A percentile compares a stretch with the other conserved stretches of the same genome.
These are phyloP conservation scores for Platichthys flesus DNA, from an alignment of 2,113 vertebrate species.

Conservation along the genomic window DNA sequence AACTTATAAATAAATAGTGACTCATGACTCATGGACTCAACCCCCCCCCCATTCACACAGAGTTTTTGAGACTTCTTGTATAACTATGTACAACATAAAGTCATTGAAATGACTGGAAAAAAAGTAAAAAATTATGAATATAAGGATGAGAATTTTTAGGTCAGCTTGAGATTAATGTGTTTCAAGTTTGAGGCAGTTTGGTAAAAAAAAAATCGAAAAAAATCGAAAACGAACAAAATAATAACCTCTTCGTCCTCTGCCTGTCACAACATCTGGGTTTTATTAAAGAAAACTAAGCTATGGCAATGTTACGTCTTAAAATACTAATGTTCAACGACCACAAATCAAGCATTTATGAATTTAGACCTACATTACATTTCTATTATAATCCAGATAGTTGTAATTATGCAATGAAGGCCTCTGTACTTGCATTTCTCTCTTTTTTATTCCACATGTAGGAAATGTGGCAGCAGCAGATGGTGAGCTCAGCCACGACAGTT, in stretches of 20 bases:
- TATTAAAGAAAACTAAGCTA: constrained; percentile 31
- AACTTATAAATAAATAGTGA: constrained; percentile 94
- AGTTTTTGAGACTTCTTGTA: constrained; percentile 61
- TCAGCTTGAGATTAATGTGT: constrained; percentile 70
- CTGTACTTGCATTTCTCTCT: constrained; percentile 47
- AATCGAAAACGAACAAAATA: constrained; percentile 35
- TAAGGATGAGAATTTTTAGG: constrained; percentile 59
- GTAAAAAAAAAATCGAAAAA: constrained; percentile 57
- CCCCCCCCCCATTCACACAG: constrained; percentile 55
- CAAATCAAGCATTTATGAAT: constrained; percentile 37
- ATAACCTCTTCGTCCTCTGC: constrained; percentile 21
- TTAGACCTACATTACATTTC: constrained; percentile 38
- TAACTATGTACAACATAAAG: constrained; percentile 65
- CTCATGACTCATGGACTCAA: constrained; percentile 69
- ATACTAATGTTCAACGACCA: constrained; percentile 30
- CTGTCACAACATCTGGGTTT: constrained; percentile 52
- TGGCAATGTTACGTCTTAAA: constrained; percentile 35
- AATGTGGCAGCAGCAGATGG: neutral
- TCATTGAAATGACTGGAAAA: constrained; percentile 50
- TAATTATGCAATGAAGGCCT: constrained; percentile 47
- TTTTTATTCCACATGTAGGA: constrained; percentile 3
- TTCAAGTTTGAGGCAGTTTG: constrained; percentile 84
- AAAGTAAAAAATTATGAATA: constrained; percentile 55
- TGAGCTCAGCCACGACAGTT: constrained; percentile 25
- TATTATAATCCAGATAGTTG: constrained; percentile 32